phyloP scores from a whole-genome alignment of 2,113 vertebrate genomes.

The Craseonycteris thonglongyai region DNA sequence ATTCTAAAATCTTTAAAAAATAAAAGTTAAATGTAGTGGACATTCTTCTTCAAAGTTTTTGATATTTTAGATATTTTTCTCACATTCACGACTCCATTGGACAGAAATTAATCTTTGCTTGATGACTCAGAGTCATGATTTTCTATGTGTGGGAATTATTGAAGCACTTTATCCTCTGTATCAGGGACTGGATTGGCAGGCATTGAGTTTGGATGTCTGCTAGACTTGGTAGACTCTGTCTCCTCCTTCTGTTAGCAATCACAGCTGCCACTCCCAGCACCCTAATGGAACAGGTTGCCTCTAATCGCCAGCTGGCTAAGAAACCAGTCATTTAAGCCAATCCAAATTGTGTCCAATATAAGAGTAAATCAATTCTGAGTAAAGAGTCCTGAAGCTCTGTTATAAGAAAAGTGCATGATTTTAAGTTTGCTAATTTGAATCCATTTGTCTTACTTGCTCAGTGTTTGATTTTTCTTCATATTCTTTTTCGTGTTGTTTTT shows the following conservation, averaged over 20 bases:
- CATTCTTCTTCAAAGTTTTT: background rate
- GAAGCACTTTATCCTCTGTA: background rate
- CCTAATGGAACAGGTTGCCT: background rate
- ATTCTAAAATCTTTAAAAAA: no score
- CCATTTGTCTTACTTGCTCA: background rate
- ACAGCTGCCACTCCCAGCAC: background rate
- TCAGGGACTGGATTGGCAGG: background rate
- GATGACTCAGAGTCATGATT: background rate
- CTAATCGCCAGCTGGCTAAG: background rate
- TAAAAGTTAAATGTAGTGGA: background rate
- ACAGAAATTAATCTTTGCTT: background rate
- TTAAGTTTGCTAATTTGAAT: background rate
- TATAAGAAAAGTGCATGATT: background rate
- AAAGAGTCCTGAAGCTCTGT: background rate
- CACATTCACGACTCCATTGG: background rate
- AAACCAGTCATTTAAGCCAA: background rate
- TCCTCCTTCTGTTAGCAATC: background rate
- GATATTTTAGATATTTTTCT: background rate
- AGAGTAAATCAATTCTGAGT: background rate
- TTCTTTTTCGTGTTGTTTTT: background rate
- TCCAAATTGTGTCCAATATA: background rate
- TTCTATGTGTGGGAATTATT: background rate
- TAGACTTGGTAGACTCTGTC: background rate
- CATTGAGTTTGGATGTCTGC: background rate
- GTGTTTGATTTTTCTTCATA: background rate